phyloP scores from a whole-genome alignment of 1,140 invertebrate species.

The Palaemon carinicauda region DNA sequence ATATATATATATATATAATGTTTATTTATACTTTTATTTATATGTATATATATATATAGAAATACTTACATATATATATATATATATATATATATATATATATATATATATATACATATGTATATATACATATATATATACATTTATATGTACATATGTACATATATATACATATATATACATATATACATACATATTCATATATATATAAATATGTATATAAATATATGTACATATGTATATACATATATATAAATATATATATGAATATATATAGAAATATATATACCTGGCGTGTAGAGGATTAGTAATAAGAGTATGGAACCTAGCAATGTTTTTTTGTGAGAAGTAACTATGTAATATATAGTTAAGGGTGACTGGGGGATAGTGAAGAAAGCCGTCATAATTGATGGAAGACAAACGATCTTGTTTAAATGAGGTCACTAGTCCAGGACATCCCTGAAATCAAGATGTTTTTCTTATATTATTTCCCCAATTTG shows the following conservation, averaged over 20 bases:
- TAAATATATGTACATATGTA: not conserved
- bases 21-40: not conserved
- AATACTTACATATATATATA: not conserved
- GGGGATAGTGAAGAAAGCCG: too few relatives aligned
- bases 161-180: not conserved
- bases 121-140: not conserved
- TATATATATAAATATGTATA: not conserved
- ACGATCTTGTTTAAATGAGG: too few relatives aligned
- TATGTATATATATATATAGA: not conserved
- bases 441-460: too few relatives aligned
- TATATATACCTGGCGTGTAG: not conserved
- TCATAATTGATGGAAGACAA: too few relatives aligned
- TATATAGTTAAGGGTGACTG: too few relatives aligned
- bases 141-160: not conserved
- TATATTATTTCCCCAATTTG: too few relatives aligned
- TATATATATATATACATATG: not conserved
- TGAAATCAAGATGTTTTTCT: too few relatives aligned
- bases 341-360: too few relatives aligned
- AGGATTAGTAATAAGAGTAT: too few relatives aligned
- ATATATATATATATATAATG: not conserved
- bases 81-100: not conserved
- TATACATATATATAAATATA: not conserved
- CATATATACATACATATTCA: not conserved
- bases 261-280: not conserved
- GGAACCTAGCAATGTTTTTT: too few relatives aligned